Evolutionary conservation across 1,140 invertebrate species (phyloP), one percentile per base, ranked within the genome.

Genomic region (Chironomus striatipennis): DNA sequence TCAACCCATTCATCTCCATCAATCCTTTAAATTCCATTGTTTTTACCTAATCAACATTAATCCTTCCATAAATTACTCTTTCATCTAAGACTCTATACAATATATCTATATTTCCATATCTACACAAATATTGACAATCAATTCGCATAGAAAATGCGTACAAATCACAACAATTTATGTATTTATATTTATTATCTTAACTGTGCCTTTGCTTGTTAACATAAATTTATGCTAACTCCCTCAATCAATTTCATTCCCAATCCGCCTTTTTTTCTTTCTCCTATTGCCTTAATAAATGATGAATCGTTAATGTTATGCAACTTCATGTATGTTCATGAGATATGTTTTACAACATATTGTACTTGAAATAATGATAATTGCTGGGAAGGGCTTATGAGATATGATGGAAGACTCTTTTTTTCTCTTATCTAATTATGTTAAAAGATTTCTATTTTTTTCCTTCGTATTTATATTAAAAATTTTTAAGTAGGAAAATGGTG

Each of bases 331-430:
- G 5, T 34, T 5, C 24, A 5, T 34, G n/a, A n/a, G n/a, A 34
- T 5, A 34, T 34, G 24, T 34, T 34, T 34, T 34, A 34, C 47
- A 21, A 70, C 65, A 70, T 70, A 70, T 70, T 70, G n/a, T 70
- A 18, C 65, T 70, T 20, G 65, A 70, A 70, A 18, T 70, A 70
- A 70, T 70, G 65, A 70, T 70, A 21, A 70, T 70, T 57, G 47
- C 47, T 12, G 24, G 24, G 47, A 57, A n/a, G 47, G n/a, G 47
- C 47, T 47, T 12, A n/a, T n/a, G 8, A 57, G 5, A 57, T 57
- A 57, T 5, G n/a, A 57, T n/a, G 47, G n/a, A 12, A 57, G 47
- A 34, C 24, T 34, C 24, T 34, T 5, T 34, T 34, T 34, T 34
- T 34, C 5, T 34, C 24, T 2, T 34, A 5, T 34, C 24, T 34